Evolutionary conservation across 2,888 invertebrate genomes (phyloP), one percentile per base, ranked within the genome.

Genomic region (Caenorhabditis plicata): DNA sequence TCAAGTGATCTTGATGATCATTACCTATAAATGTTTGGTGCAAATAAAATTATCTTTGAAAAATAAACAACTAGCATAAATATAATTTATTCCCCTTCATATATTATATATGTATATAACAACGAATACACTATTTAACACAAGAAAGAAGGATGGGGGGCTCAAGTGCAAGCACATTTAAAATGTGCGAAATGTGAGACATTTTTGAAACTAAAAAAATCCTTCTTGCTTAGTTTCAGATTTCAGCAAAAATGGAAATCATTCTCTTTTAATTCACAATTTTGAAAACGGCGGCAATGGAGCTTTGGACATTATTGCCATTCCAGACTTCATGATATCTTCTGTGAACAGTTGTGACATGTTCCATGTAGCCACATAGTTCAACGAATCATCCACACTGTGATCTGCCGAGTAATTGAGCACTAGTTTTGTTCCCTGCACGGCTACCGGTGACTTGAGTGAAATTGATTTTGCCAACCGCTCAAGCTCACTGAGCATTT

Each of bases 391-490:
- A 65, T 89, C 87, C 19, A 89, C 90, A 0, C 89, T 85, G 77
- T 93, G 90, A 81, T 92, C 92, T 75, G 92, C 86, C 0, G 93
- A 89, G 82, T 90, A 94, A 55, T 80, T 86, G 20, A 96, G 80
- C 74, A 86, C 52, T 20, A 87, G 84, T 81, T 98, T 98, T 0
- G 91, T 90, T 4, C 88, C 88, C 46, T 96, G 95, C 0, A 96
- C 89, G 0, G 95, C 96, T 4, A 96, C 88, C 0, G 96, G 96
- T 83, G 92, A 93, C 82, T 92, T 91, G 5, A 83, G 81, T 0
- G 95, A 90, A 64, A 98, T 94, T 31, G 83, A 80, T 68, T 86
- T 86, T 0, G 94, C 96, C 43, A 90, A 73, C 9, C 87, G 85
- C 2, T 47, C 17, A 13, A 64, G 63, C 27, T 46, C 67, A 9